Evolutionary conservation across 2,113 vertebrate species (phyloP).

Genomic region (Orthonyx spaldingii): DNA sequence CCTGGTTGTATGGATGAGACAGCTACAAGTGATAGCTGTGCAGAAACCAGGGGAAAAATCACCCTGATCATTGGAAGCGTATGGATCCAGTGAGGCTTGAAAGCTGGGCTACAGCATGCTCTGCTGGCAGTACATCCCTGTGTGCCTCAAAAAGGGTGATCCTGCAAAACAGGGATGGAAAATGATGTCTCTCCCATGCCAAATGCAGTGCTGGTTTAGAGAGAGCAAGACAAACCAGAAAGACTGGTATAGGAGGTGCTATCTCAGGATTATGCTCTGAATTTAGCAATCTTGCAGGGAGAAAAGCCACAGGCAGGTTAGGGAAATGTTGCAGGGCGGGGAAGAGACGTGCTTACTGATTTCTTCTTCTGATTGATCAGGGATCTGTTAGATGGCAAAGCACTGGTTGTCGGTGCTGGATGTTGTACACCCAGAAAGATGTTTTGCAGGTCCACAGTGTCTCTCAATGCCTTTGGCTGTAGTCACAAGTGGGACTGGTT

Average conservation of each 20-base stretch:
- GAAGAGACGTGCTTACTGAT: not conserved
- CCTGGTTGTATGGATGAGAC: not conserved
- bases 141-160: not conserved
- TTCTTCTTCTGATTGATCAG: not conserved
- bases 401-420: not conserved
- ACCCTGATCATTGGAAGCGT: not conserved
- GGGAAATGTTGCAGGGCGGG: not conserved
- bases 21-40: not conserved
- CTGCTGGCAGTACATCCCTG: fast-evolving
- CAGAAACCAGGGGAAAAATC: not conserved
- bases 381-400: not conserved
- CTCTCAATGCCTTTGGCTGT: not conserved
- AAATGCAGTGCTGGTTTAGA: not conserved
- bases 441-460: not conserved
- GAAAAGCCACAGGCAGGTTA: not conserved
- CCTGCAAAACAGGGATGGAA: not conserved
- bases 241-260: not conserved
- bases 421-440: fast-evolving
- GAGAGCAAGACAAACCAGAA: not conserved
- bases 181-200: not conserved
- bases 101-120: not conserved
- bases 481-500: not conserved
- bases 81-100: not conserved
- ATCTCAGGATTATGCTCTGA: not conserved
- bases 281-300: not conserved